Base-by-base conservation (phyloP, 2,113 vertebrate species). In the Cnemophilus loriae region DNA sequence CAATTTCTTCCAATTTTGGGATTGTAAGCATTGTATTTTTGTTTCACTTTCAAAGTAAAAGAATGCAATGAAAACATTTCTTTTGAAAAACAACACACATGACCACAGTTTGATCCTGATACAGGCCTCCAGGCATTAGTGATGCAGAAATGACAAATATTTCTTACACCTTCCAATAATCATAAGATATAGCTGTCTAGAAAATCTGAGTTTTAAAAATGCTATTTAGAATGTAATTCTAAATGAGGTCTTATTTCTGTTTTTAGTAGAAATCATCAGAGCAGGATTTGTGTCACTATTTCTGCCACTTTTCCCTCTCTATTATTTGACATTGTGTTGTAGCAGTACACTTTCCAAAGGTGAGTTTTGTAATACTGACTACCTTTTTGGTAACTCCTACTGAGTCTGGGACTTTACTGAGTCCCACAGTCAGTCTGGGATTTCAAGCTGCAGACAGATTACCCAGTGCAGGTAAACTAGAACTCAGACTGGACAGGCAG, bases 1-100 rank as follows among this genome's bases (percentile, higher is more conserved):
- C 73, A 88, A 76, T 68, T 85, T 84, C 63, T 89, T 78, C 69
- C 78, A 73, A n/a, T 83, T 92, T 82, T 26, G 68, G 55, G 63
- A 93, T 88, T 71, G 77, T 33, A 77, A 69, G 59, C 59, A 74
- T 35, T 89, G 83, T 19, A n/a, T 30, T 84, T 92, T 91, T 81
- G 52, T 81, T 92, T 93, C 70, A 73, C 71, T 96, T 93, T 92
- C 41, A 70, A 94, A 94, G 70, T 39, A 90, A 74, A 89, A 89
- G 67, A 96, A 59, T 56, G 56, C 59, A 87, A 85, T 84, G 49
- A 95, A 93, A 94, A 85, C 18, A 63, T 53, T 93, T 81, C 17
- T 79, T 84, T 69, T 81, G 46, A 70, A 94, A 96, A 94, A 69
- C 37, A 87, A 59, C 81, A 88, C 46, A 73, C 27, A 35, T 15